Conservation (phyloP, 2,797 vertebrate species). For the Microchirus variegatus region DNA sequence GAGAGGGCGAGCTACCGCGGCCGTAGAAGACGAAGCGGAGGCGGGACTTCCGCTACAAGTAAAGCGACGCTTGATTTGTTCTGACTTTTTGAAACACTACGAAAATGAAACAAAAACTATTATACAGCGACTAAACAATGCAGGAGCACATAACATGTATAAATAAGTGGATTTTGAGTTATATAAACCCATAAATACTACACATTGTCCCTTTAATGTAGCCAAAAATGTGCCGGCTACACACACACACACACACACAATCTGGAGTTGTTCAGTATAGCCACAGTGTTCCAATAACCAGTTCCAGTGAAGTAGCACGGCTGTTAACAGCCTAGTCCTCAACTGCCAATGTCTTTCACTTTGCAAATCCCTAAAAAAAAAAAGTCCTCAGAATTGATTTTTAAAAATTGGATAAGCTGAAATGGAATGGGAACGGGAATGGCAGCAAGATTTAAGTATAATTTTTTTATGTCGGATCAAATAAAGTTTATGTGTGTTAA, state of each 20-base stretch:
- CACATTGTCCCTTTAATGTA: too few relatives aligned
- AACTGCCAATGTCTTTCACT: constrained; percentile 6
- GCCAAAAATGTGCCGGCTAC: background rate
- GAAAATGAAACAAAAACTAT: too few relatives aligned
- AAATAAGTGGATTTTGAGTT: too few relatives aligned
- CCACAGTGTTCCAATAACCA: background rate
- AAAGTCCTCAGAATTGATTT: constrained; percentile 16
- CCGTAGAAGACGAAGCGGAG: too few relatives aligned
- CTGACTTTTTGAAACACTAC: too few relatives aligned
- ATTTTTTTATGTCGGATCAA: background rate
- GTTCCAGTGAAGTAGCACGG: constrained; percentile 2
- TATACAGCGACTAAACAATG: too few relatives aligned
- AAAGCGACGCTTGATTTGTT: too few relatives aligned
- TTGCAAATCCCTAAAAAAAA: constrained; percentile 30
- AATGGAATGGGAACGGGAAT: constrained; percentile 11
- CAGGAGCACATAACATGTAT: too few relatives aligned
- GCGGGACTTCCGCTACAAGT: too few relatives aligned
- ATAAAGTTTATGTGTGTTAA: background rate
- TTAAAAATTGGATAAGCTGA: background rate
- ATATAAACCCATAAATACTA: too few relatives aligned
- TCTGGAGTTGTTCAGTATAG: background rate
- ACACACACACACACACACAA: constrained; percentile 2
- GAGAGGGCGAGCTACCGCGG: too few relatives aligned
- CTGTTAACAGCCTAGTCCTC: constrained; percentile 2
- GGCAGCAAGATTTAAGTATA: background rate